phyloP scores from a whole-genome alignment of 2,888 invertebrate genomes.

The Stenolophus ochropezus region DNA sequence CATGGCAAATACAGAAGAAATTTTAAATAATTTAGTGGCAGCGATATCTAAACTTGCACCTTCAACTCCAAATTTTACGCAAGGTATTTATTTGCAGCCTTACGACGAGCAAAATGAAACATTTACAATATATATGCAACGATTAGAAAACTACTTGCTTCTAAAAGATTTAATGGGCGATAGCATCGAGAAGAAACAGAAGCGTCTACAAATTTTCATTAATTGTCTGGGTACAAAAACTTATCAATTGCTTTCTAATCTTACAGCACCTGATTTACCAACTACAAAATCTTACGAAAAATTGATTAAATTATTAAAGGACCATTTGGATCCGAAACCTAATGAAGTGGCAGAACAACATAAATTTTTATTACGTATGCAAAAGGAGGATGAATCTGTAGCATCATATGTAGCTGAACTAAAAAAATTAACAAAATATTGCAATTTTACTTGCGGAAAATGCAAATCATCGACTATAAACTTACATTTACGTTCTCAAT shows the following conservation, averaged over 20 bases:
- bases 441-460: conserved; percentile 6
- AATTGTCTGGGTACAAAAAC: conserved; percentile 46
- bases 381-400: conserved; percentile 16
- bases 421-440: conserved; percentile 17
- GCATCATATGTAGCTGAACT: conserved; percentile 1
- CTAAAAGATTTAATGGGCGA: conserved; percentile 5
- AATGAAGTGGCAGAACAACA: conserved; percentile 34
- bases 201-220: conserved; percentile 26
- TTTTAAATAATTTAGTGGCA: neutral
- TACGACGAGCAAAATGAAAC: conserved; percentile 24
- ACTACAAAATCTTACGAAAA: conserved; percentile 4
- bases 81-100: neutral
- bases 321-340: conserved; percentile 5
- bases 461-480: neutral
- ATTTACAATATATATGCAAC: neutral
- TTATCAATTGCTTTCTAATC: too few species aligned
- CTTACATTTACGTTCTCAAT: neutral
- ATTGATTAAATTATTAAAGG: conserved; percentile 18
- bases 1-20: neutral
- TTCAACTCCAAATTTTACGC: too few species aligned
- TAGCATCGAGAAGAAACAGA: neutral
- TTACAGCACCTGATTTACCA: neutral
- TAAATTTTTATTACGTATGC: conserved; percentile 19
- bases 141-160: conserved; percentile 23
- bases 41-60: neutral